phyloP scores from a whole-genome alignment of 2,888 invertebrate genomes.

The Athalia circularis region DNA sequence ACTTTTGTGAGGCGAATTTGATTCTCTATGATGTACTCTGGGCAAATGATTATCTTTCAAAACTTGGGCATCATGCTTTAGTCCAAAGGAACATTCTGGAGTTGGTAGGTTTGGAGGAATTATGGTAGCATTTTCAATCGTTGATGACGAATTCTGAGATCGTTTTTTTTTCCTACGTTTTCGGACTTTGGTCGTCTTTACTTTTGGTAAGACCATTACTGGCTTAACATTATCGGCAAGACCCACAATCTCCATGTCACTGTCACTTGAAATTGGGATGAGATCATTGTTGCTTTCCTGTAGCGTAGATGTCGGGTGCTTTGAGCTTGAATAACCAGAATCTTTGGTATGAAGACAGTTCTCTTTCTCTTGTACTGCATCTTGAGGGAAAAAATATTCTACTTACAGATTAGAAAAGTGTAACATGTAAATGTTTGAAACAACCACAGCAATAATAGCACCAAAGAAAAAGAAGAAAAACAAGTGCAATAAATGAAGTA shows the following conservation, averaged over 20 bases:
- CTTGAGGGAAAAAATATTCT: constrained; percentile 68
- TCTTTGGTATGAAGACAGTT: constrained; percentile 67
- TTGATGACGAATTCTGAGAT: constrained; percentile 44
- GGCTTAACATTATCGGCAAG: constrained; percentile 59
- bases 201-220: constrained; percentile 43
- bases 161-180: constrained; percentile 64
- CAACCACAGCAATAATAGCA: background rate
- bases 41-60: constrained; percentile 50
- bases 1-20: constrained; percentile 54
- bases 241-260: constrained; percentile 69
- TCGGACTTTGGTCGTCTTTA: constrained; percentile 53
- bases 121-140: constrained; percentile 50
- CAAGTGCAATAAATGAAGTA: background rate
- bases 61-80: constrained; percentile 43
- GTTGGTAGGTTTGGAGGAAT: background rate
- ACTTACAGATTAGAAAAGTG: constrained; percentile 65
- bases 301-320: constrained; percentile 59
- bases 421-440: background rate
- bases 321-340: constrained; percentile 53
- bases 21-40: constrained; percentile 54
- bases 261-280: constrained; percentile 70
- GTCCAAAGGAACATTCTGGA: background rate
- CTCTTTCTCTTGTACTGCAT: constrained; percentile 71
- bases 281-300: constrained; percentile 69
- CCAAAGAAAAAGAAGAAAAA: background rate